These are phyloP conservation scores for Zophobas morio DNA, from an alignment of 1,140 invertebrate genomes.

Conservation along the genomic window DNA sequence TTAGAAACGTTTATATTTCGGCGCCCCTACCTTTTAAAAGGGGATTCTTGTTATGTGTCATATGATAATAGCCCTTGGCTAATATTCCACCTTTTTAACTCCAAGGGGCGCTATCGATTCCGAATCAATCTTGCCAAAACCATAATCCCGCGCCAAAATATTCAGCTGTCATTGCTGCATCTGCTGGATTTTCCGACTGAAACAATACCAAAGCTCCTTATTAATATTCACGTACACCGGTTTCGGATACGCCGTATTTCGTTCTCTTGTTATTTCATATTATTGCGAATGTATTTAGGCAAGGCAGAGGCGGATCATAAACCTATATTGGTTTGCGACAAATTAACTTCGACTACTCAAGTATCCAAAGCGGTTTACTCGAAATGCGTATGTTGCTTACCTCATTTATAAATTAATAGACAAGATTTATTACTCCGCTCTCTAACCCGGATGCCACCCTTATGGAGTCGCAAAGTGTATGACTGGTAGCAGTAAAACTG, in stretches of 20 bases:
- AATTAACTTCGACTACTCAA: conserved; percentile 26
- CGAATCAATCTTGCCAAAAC: conserved; percentile 23
- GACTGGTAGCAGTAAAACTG: no score
- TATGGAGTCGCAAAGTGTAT: no score
- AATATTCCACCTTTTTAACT: conserved; percentile 40
- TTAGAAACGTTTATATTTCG: conserved; percentile 11
- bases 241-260: conserved; percentile 38
- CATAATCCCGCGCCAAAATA: conserved; percentile 12
- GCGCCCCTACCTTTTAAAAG: conserved; percentile 16
- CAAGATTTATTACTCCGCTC: conserved; percentile 3
- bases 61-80: conserved; percentile 40
- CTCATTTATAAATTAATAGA: conserved; percentile 10
- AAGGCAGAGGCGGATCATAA: conserved; percentile 16
- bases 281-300: conserved; percentile 16
- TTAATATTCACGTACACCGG: conserved; percentile 42
- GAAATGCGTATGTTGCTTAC: background rate
- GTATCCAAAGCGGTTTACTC: background rate
- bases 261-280: conserved; percentile 37
- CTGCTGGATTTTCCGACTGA: conserved; percentile 30
- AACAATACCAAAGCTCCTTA: conserved; percentile 37
- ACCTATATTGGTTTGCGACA: conserved; percentile 36
- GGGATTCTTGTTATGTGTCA: conserved; percentile 42
- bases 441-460: no score
- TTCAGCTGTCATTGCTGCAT: conserved; percentile 33
- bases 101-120: conserved; percentile 22